These are phyloP conservation scores for Scaptomyza flava DNA, from an alignment of 2,888 invertebrate genomes.

Conservation along the genomic window DNA sequence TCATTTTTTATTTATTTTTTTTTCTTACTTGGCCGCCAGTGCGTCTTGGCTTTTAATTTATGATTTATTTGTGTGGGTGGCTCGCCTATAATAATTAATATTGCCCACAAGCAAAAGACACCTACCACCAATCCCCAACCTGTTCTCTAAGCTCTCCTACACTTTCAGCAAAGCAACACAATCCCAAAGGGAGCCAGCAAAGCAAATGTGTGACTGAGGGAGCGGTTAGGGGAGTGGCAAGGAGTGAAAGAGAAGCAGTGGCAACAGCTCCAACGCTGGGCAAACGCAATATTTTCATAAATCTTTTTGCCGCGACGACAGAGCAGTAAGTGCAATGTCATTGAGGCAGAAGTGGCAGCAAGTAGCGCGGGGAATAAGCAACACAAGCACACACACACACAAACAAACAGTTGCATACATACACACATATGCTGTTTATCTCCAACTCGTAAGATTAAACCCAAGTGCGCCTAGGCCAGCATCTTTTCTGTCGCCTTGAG, in stretches of 20 bases:
- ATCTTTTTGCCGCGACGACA: conserved; percentile 60
- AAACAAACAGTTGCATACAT: conserved; percentile 21
- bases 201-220: neutral
- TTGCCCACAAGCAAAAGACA: conserved; percentile 68
- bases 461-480: conserved; percentile 41
- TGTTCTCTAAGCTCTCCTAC: conserved; percentile 1
- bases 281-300: conserved; percentile 73
- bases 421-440: conserved; percentile 19
- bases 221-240: too few species aligned
- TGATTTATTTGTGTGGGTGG: conserved; percentile 74
- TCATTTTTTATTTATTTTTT: conserved; percentile 51
- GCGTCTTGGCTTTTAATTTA: conserved; percentile 73
- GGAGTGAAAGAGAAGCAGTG: neutral
- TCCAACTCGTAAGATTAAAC: conserved; percentile 36
- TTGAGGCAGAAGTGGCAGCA: conserved; percentile 68
- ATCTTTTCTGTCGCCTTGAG: conserved; percentile 47
- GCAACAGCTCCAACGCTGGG: conserved; percentile 23
- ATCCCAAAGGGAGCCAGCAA: conserved; percentile 41
- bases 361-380: conserved; percentile 61
- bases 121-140: conserved; percentile 20
- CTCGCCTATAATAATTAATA: conserved; percentile 81
- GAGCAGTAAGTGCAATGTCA: conserved; percentile 74
- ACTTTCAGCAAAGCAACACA: conserved; percentile 31
- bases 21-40: conserved; percentile 54
- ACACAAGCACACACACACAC: conserved; percentile 25